phyloP scores from a whole-genome alignment of 2,797 vertebrate species.

The Diglossa cyanea region DNA sequence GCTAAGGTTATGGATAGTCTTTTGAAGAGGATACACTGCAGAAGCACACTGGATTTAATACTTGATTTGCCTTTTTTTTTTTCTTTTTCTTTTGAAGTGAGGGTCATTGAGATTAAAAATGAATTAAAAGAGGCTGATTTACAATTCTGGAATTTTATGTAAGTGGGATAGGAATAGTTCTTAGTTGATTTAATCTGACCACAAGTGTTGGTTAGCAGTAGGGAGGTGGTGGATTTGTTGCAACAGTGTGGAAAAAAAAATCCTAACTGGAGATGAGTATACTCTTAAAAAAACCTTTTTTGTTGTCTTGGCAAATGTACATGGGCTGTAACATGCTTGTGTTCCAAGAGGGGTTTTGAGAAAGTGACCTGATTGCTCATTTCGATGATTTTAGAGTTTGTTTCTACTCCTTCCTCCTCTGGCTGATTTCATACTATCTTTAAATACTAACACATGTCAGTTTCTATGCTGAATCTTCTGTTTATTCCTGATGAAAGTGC shows the following conservation, averaged over 20 bases:
- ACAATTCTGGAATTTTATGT: conserved; percentile 18
- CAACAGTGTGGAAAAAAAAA: not conserved
- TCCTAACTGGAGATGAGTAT: not conserved
- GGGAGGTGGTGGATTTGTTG: conserved; percentile 1
- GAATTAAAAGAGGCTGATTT: not conserved
- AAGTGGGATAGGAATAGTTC: not conserved
- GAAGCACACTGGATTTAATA: not conserved
- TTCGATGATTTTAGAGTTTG: not conserved
- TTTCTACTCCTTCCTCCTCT: not conserved
- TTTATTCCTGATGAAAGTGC: not conserved
- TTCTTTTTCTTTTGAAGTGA: not conserved
- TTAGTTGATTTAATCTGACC: conserved; percentile 29
- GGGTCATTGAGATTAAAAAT: not conserved
- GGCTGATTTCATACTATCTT: not conserved
- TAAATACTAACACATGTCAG: not conserved
- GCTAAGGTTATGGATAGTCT: not conserved
- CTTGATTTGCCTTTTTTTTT: not conserved
- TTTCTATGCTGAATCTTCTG: not conserved
- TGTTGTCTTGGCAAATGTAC: not conserved
- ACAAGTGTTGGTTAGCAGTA: not conserved
- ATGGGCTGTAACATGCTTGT: not conserved
- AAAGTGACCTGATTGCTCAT: not conserved
- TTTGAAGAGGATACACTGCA: not conserved
- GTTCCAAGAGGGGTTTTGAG: not conserved
- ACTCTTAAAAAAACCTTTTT: not conserved